phyloP scores from a whole-genome alignment of 2,113 vertebrate genomes.

The Myiagra hebetior region DNA sequence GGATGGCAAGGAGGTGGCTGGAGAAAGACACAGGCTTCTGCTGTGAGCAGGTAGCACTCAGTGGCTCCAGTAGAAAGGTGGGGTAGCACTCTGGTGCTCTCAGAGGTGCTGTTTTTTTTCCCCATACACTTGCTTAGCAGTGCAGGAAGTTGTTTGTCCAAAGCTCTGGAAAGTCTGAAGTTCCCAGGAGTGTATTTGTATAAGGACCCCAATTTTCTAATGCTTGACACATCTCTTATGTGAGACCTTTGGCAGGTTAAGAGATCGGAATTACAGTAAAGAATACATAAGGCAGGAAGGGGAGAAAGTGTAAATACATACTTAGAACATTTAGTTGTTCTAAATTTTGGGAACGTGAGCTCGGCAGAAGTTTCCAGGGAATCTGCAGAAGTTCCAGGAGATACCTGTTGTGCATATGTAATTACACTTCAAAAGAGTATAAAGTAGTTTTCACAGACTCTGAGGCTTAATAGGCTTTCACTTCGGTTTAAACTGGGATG shows the following conservation, averaged over 20 bases:
- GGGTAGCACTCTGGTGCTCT: accelerated
- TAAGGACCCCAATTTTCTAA: neutral
- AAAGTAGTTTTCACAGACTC: neutral
- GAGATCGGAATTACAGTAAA: neutral
- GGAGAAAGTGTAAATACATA: neutral
- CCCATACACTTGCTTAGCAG: neutral
- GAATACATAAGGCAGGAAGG: accelerated
- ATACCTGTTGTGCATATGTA: neutral
- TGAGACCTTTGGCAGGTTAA: neutral
- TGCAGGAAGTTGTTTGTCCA: neutral
- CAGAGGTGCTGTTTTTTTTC: neutral
- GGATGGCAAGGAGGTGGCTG: neutral
- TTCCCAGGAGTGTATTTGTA: neutral
- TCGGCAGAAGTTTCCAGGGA: neutral
- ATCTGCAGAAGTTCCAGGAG: neutral
- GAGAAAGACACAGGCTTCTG: accelerated
- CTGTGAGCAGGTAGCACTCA: neutral
- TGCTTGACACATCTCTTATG: neutral
- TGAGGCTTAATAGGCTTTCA: neutral
- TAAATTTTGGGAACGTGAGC: neutral
- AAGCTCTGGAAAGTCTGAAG: neutral
- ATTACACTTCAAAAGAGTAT: neutral
- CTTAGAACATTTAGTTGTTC: neutral
- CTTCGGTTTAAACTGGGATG: neutral
- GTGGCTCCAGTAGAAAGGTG: neutral